phyloP scores from a whole-genome alignment of 2,797 vertebrate genomes.

The Chaunax sp. region DNA sequence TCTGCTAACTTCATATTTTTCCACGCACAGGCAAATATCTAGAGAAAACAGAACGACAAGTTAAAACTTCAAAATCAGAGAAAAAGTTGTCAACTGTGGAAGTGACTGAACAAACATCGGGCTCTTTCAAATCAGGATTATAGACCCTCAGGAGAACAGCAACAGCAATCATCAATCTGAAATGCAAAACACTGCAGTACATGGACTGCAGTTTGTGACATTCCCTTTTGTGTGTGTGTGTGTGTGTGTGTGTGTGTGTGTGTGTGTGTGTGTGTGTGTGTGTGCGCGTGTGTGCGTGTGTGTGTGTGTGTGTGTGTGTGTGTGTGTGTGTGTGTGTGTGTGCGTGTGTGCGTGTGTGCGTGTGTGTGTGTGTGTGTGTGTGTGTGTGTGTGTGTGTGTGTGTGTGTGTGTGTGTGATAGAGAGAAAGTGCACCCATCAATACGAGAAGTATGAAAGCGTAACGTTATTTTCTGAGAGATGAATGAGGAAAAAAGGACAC shows the following conservation, averaged over 20 bases:
- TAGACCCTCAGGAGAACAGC: slow-evolving; percentile 30
- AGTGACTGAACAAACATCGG: slow-evolving; percentile 57
- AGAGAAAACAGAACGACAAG: slow-evolving; percentile 23
- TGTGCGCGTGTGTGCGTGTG: no score
- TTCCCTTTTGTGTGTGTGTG: no score
- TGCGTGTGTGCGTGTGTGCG: no score
- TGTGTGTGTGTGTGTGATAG: no score
- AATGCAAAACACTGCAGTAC: slow-evolving; percentile 66
- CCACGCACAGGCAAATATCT: slow-evolving; percentile 47
- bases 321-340: not conserved
- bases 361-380: no score
- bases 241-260: no score
- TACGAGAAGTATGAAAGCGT: no score
- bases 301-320: slow-evolving; percentile 1
- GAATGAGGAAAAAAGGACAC: slow-evolving; percentile 14
- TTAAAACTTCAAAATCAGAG: slow-evolving; percentile 31
- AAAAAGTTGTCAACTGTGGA: slow-evolving; percentile 44
- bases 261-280: no score
- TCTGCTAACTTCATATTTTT: slow-evolving; percentile 62
- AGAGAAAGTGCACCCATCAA: no score
- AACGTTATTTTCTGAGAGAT: not conserved
- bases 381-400: no score
- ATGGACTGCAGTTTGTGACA: slow-evolving; percentile 29
- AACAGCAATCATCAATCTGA: slow-evolving; percentile 54
- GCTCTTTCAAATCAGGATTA: slow-evolving; percentile 52